These are phyloP conservation scores for Caenorhabditis drosophilae DNA, from an alignment of 2,888 invertebrate genomes.

Conservation along the genomic window DNA sequence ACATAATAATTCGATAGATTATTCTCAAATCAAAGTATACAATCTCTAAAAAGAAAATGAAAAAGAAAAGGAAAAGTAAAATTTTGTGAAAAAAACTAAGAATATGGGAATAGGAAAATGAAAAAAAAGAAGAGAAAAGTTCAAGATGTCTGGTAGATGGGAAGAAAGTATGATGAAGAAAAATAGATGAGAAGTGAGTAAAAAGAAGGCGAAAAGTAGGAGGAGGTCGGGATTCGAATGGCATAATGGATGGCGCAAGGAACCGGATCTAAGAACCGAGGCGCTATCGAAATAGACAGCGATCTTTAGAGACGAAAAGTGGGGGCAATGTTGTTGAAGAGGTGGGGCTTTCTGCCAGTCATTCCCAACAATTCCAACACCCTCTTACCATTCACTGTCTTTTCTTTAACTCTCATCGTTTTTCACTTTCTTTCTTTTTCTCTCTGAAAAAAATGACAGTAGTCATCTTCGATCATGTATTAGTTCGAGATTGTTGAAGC, in stretches of 20 bases:
- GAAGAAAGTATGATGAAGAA: slow-evolving; percentile 6
- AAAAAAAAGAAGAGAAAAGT: slow-evolving; percentile 5
- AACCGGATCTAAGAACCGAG: slow-evolving; percentile 16
- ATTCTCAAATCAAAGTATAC: no score
- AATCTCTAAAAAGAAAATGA: no score
- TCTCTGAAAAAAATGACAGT: no score
- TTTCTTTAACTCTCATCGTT: no score
- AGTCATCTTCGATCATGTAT: no score
- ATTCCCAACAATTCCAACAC: no score
- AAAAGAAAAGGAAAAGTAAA: not conserved
- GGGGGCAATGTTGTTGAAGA: not conserved
- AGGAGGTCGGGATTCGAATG: slow-evolving; percentile 43
- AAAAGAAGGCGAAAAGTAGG: slow-evolving; percentile 5
- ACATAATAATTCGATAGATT: no score
- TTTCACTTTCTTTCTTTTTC: no score
- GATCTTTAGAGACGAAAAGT: not conserved
- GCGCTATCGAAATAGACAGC: not conserved
- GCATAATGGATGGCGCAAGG: slow-evolving; percentile 39
- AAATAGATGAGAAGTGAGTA: not conserved
- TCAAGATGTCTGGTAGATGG: slow-evolving; percentile 9
- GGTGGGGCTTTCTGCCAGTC: not conserved
- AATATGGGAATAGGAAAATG: slow-evolving; percentile 2
- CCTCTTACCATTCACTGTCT: no score
- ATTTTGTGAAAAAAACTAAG: not conserved
- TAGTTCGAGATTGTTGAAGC: no score